phyloP scores from a whole-genome alignment of 2,113 vertebrate genomes.

The Embiotoca jacksoni region DNA sequence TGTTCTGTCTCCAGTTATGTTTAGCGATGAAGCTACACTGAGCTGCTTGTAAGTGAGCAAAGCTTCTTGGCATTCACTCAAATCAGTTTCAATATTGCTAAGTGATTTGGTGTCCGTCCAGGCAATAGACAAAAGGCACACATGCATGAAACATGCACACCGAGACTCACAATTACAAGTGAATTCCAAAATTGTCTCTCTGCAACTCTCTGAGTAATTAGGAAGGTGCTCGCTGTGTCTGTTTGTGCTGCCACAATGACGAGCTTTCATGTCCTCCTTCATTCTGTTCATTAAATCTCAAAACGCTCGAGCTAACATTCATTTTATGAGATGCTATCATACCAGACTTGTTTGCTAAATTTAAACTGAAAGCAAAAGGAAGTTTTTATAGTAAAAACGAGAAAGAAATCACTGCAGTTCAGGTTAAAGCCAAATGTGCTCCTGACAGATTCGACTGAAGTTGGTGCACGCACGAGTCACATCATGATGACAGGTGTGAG shows the following conservation, averaged over 20 bases:
- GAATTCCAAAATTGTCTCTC: conserved; percentile 15
- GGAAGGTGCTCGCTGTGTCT: conserved; percentile 41
- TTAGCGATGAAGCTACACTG: conserved; percentile 41
- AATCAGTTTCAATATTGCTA: conserved; percentile 44
- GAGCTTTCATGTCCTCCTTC: conserved; percentile 34
- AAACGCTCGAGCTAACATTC: conserved; percentile 22
- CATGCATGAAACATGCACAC: conserved; percentile 10
- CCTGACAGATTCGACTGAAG: not conserved
- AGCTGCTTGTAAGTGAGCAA: conserved; percentile 33
- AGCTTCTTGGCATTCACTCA: conserved; percentile 53
- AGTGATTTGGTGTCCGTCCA: conserved; percentile 45
- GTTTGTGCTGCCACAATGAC: conserved; percentile 43
- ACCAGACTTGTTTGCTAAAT: not conserved
- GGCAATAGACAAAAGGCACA: conserved; percentile 28
- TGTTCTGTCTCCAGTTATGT: conserved; percentile 64
- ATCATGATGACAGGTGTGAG: conserved; percentile 15
- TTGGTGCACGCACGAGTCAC: conserved; percentile 4
- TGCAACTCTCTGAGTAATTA: conserved; percentile 47
- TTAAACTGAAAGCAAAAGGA: conserved; percentile 27
- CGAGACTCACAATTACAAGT: not conserved
- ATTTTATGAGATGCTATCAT: conserved; percentile 1
- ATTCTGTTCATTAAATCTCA: conserved; percentile 48
- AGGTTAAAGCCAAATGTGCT: not conserved
- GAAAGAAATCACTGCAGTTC: not conserved
- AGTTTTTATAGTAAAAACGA: not conserved